Evolutionary conservation across 2,113 vertebrate genomes (phyloP).

Genomic region (Protobothrops mucrosquamatus): DNA sequence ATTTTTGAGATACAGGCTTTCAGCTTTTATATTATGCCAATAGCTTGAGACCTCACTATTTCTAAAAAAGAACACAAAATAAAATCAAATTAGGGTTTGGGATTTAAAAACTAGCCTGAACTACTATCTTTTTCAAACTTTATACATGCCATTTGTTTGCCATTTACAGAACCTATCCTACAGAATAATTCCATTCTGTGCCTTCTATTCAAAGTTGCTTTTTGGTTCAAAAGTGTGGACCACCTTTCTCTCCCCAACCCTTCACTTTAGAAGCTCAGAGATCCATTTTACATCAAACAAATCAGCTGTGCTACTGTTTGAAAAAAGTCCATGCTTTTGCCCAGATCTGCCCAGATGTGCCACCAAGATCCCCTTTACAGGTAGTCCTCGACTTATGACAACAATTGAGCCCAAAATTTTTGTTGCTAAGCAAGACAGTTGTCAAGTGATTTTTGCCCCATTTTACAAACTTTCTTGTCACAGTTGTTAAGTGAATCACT

Average conservation of each 20-base stretch:
- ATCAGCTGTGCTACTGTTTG: neutral
- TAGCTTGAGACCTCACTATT: too few species aligned
- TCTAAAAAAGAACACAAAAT: too few species aligned
- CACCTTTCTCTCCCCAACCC: neutral
- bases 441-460: too few species aligned
- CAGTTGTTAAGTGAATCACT: too few species aligned
- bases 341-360: neutral
- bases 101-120: neutral
- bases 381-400: too few species aligned
- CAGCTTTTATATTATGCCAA: too few species aligned
- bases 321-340: neutral
- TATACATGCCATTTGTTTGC: neutral
- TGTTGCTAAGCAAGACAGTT: too few species aligned
- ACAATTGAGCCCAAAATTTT: too few species aligned
- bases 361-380: neutral
- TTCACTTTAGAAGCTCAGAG: neutral
- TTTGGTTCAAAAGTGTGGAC: neutral
- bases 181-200: neutral
- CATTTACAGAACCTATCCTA: neutral
- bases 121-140: neutral
- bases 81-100: neutral
- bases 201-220: neutral
- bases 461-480: too few species aligned
- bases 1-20: too few species aligned
- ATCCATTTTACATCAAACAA: neutral